These are phyloP conservation scores for Stenchaetothrips biformis DNA, from an alignment of 2,888 invertebrate species.

Conservation along the genomic window DNA sequence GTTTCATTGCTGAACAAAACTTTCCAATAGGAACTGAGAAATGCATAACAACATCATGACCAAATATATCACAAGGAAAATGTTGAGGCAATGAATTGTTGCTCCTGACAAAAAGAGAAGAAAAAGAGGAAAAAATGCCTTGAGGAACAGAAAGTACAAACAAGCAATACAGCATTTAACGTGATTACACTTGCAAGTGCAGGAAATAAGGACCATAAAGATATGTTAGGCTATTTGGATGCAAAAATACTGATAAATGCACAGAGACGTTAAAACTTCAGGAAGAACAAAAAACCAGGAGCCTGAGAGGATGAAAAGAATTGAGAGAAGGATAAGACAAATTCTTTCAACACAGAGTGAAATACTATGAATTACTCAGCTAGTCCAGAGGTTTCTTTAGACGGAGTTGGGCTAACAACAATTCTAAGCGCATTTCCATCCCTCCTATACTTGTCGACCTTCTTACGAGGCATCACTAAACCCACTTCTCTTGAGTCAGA, in stretches of 20 bases:
- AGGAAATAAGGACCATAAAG: not conserved
- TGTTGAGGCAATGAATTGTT: too few species aligned
- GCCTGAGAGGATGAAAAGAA: not conserved
- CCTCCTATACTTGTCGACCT: not conserved
- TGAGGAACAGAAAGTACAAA: too few species aligned
- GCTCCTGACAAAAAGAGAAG: too few species aligned
- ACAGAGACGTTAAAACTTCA: too few species aligned
- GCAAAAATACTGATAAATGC: not conserved
- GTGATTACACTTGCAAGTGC: not conserved
- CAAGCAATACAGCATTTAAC: not conserved
- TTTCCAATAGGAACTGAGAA: too few species aligned
- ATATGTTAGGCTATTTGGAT: not conserved
- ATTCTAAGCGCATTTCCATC: conserved; percentile 8
- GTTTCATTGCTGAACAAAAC: too few species aligned
- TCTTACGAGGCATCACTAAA: too few species aligned
- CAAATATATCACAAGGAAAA: too few species aligned
- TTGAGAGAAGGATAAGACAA: not conserved
- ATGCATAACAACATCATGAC: too few species aligned
- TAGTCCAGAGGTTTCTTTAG: not conserved
- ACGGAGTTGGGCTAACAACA: not conserved
- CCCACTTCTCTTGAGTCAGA: not conserved
- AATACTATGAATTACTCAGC: not conserved
- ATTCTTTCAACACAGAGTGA: not conserved
- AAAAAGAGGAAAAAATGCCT: too few species aligned
- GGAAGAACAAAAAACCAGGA: not conserved